phyloP scores from a whole-genome alignment of 1,140 invertebrate genomes.

The Caerostris darwini region DNA sequence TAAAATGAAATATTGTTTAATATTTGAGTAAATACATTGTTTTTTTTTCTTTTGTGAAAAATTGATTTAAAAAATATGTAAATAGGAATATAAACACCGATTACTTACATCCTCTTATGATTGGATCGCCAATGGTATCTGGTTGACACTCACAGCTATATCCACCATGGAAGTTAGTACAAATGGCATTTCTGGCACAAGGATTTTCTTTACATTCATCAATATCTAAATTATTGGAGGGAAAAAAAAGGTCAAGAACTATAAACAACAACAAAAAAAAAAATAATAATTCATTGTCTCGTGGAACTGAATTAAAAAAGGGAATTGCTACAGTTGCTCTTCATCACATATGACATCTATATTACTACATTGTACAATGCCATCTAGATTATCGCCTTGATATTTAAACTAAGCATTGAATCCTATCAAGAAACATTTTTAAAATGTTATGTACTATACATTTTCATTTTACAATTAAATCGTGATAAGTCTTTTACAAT shows the following conservation, averaged over 20 bases:
- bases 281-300: too few relatives aligned
- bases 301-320: too few relatives aligned
- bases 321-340: too few relatives aligned
- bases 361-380: too few relatives aligned
- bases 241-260: not conserved
- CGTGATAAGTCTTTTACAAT: too few relatives aligned
- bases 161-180: slow-evolving; percentile 90
- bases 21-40: not conserved
- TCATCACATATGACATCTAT: too few relatives aligned
- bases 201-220: slow-evolving; percentile 88
- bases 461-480: too few relatives aligned
- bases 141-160: slow-evolving; percentile 90
- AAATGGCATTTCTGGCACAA: slow-evolving; percentile 90
- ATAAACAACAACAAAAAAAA: slow-evolving; percentile 32
- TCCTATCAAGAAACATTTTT: too few relatives aligned
- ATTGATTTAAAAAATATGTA: not conserved
- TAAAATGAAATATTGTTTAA: slow-evolving; percentile 77
- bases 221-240: slow-evolving; percentile 82
- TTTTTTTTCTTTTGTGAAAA: not conserved
- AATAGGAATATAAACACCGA: slow-evolving; percentile 55
- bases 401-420: too few relatives aligned
- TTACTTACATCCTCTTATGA: slow-evolving; percentile 85
- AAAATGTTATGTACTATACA: too few relatives aligned
- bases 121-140: slow-evolving; percentile 90
- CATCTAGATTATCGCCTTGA: too few relatives aligned